Conservation (phyloP, 53 echinoderm and acorn worm species). For the Holothuria scabra region DNA sequence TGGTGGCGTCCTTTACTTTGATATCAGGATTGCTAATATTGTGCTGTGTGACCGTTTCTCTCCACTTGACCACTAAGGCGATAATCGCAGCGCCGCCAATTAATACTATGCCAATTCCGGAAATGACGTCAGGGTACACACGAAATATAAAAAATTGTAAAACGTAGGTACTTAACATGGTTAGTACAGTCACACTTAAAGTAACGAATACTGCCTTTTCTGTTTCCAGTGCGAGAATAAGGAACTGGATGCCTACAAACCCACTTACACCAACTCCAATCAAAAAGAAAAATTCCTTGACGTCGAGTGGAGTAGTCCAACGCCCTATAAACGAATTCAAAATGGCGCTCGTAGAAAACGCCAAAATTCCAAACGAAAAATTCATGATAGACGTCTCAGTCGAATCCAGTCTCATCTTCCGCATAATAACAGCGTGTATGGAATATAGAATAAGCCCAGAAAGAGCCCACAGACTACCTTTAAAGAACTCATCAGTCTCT, state of each 20-base stretch:
- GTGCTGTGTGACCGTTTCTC: too few relatives aligned
- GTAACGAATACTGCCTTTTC: not conserved
- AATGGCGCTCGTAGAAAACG: not conserved
- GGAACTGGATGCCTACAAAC: not conserved
- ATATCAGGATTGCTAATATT: not conserved
- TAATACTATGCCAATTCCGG: not conserved
- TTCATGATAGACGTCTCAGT: not conserved
- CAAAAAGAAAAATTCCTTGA: not conserved
- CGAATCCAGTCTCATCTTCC: not conserved
- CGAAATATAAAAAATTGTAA: slow-evolving; percentile 12
- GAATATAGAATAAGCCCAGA: not conserved
- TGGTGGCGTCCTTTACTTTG: not conserved
- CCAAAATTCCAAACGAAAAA: not conserved
- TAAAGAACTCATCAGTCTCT: not conserved
- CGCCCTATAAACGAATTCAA: not conserved
- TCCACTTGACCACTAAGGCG: not conserved
- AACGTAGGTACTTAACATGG: not conserved
- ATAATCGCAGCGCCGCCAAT: not conserved
- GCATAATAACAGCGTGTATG: not conserved
- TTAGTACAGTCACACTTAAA: not conserved
- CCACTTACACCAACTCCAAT: not conserved
- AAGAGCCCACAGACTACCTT: not conserved
- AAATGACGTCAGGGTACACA: slow-evolving; percentile 1
- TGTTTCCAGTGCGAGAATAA: not conserved
- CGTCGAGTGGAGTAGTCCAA: not conserved